These are phyloP conservation scores for Lordiphosa stackelbergi DNA, from an alignment of 1,140 invertebrate species.

Conservation along the genomic window DNA sequence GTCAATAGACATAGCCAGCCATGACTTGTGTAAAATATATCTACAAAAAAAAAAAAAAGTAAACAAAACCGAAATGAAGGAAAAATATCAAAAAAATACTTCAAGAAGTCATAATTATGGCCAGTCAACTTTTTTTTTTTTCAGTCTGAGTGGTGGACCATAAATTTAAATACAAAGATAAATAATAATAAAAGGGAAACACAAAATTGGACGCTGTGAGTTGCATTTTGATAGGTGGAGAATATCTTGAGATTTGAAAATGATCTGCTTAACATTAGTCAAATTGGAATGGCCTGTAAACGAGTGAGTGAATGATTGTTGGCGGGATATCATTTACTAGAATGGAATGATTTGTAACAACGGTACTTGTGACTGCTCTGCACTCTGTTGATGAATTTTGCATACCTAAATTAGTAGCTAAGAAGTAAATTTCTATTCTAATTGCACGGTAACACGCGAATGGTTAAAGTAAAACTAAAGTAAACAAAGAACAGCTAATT, in stretches of 20 bases:
- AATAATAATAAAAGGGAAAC: constrained; percentile 32
- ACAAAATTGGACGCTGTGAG: constrained; percentile 9
- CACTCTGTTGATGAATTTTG: no score
- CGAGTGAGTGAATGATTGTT: not conserved
- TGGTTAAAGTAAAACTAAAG: no score
- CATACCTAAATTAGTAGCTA: no score
- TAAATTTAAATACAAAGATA: constrained; percentile 54
- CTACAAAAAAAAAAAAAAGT: constrained; percentile 24
- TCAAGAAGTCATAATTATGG: constrained; percentile 73
- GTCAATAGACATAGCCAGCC: constrained; percentile 58
- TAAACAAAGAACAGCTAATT: no score
- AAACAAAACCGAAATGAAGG: constrained; percentile 12
- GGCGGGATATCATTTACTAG: constrained; percentile 6
- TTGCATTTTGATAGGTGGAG: constrained; percentile 21
- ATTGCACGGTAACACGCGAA: no score
- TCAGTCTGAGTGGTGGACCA: constrained; percentile 16
- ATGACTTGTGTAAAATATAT: constrained; percentile 66
- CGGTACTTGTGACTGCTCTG: no score
- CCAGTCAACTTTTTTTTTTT: constrained; percentile 57
- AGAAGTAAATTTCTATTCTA: no score
- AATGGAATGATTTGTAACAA: not conserved
- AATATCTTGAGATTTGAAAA: constrained; percentile 36
- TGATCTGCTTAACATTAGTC: constrained; percentile 33
- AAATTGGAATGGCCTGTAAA: constrained; percentile 28
- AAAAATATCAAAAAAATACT: constrained; percentile 30